Evolutionary conservation across 1,140 invertebrate genomes (phyloP), one percentile per base, ranked within the genome.

Genomic region (Vanessa tameamea): DNA sequence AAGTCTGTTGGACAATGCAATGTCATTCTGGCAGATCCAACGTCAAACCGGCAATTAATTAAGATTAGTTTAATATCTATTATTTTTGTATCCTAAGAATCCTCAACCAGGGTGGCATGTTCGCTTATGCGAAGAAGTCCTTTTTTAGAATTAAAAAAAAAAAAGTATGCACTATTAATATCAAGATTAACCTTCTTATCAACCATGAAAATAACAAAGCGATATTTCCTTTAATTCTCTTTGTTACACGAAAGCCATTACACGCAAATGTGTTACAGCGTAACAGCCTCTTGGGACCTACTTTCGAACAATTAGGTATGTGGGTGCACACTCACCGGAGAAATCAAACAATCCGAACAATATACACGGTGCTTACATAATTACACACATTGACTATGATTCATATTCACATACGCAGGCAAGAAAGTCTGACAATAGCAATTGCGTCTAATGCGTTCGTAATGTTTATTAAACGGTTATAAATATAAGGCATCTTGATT

Each of bases 291-390:
- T 68, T 23, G 69, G 61, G 72, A 48, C 76, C 76, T 75, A 75
- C 76, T 78, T 78, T 78, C 76, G 55, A 59, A 75, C 59, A 75
- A 78, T 78, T 75, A 78, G 65, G 47, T 78, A 74, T 78, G 69
- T 74, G 69, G 73, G 76, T 78, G 76, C 57, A 75, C 65, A 47
- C 64, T 69, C 57, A 26, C 57, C 51, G 65, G 76, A 71, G 76
- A 78, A 78, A 78, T 75, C 76, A 75, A 75, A 78, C 76, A 74
- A 74, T 78, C 75, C 63, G 64, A 63, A 59, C 57, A 55, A 20
- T 55, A 55, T 55, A 16, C 13, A 51, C 13, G 15, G 68, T 72
- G 71, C 65, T 76, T 73, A 76, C 66, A 69, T 75, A 71, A 76
- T 76, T 76, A 72, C 48, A 67, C 53, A 15, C 55, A 61, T 67